Evolutionary conservation across 2,797 vertebrate species (phyloP).

Genomic region (Propithecus perrieri): DNA sequence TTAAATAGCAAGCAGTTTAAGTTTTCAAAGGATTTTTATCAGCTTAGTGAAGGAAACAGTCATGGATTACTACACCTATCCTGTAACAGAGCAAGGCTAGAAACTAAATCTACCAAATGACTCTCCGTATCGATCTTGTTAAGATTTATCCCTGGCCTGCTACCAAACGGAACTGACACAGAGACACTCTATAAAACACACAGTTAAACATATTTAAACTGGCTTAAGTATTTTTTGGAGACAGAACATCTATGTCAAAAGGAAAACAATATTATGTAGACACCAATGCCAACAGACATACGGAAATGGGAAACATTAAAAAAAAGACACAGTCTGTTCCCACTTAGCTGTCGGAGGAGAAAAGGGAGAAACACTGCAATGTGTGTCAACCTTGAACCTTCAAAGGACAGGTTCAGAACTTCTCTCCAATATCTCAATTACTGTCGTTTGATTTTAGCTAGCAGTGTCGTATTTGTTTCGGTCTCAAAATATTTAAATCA

Average conservation of each 20-base stretch:
- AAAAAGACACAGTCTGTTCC: background rate
- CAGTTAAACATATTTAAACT: background rate
- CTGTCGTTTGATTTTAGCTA: background rate
- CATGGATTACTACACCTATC: background rate
- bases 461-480: background rate
- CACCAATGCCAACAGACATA: background rate
- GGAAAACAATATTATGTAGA: background rate
- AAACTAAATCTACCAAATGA: conserved; percentile 22
- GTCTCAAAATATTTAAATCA: conserved; percentile 18
- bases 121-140: background rate
- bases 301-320: background rate
- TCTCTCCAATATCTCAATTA: background rate
- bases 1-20: conserved; percentile 20
- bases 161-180: background rate
- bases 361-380: no score
- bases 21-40: conserved; percentile 56
- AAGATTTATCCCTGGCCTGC: background rate
- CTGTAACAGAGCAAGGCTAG: background rate
- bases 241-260: background rate
- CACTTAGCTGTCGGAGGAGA: rapidly evolving
- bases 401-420: background rate
- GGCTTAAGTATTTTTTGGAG: background rate
- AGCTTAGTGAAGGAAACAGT: conserved; percentile 23
- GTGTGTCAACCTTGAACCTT: background rate
- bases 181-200: background rate